A percentile compares a stretch with the other conserved stretches of the same genome.
These are phyloP conservation scores for Drosophila eugracilis DNA, from an alignment of 1,140 invertebrate species.

Conservation along the genomic window DNA sequence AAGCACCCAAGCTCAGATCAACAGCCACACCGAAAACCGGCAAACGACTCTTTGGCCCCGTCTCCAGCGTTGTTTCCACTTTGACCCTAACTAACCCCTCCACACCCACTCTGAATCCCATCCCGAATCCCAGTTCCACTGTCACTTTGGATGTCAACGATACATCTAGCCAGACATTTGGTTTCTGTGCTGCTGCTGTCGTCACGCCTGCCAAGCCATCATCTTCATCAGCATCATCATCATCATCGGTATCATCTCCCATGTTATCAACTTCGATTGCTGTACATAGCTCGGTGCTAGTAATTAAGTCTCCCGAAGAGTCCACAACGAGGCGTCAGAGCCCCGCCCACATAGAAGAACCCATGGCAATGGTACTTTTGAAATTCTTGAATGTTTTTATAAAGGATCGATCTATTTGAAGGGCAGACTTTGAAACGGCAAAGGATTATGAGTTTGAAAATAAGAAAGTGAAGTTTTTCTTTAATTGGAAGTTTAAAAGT, in stretches of 20 bases:
- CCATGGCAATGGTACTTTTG: conserved; percentile 63
- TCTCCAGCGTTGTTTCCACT: conserved; percentile 30
- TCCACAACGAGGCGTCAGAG: conserved; percentile 18
- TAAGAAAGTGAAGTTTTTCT: no score
- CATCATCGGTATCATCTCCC: conserved; percentile 37
- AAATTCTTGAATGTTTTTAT: not conserved
- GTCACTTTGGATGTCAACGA: conserved; percentile 24
- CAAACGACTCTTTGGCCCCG: conserved; percentile 62
- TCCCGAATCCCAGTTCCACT: conserved; percentile 11
- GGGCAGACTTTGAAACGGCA: conserved; percentile 58
- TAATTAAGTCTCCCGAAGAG: conserved; percentile 39
- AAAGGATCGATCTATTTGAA: not conserved
- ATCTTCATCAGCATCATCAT: conserved; percentile 22
- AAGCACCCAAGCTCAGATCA: conserved; percentile 64
- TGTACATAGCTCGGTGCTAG: conserved; percentile 48
- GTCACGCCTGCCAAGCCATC: conserved; percentile 2
- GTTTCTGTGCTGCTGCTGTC: conserved; percentile 47
- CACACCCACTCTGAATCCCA: conserved; percentile 9
- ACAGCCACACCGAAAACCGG: conserved; percentile 53
- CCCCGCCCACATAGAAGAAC: conserved; percentile 28
- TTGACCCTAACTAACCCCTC: conserved; percentile 28
- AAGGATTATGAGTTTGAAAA: not conserved
- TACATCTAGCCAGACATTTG: conserved; percentile 22
- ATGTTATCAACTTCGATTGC: conserved; percentile 17
- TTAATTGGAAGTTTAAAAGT: no score